These are phyloP conservation scores for Agrenia bidenticulata DNA, from an alignment of 2,888 invertebrate genomes.

Conservation along the genomic window DNA sequence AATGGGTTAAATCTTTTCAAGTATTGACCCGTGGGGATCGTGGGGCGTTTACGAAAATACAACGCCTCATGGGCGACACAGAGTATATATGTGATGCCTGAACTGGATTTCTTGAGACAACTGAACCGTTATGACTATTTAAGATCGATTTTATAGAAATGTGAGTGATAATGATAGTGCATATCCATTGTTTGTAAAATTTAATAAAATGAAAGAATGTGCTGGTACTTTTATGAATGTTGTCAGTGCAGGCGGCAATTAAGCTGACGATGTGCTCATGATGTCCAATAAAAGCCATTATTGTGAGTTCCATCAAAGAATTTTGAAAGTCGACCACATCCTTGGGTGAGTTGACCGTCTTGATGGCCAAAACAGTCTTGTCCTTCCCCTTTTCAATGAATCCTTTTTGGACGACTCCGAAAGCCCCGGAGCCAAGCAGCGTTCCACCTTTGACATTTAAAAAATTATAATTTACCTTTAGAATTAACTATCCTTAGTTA, in stretches of 20 bases:
- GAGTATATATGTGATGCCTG: no score
- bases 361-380: slow-evolving; percentile 29
- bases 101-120: no score
- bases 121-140: neutral
- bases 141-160: neutral
- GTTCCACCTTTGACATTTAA: slow-evolving; percentile 17
- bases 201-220: no score
- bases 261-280: slow-evolving; percentile 23
- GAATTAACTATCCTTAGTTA: neutral
- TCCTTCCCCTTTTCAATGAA: slow-evolving; percentile 27
- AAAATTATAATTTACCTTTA: neutral
- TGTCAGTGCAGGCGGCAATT: slow-evolving; percentile 32
- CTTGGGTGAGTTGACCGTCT: slow-evolving; percentile 27
- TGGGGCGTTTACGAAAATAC: no score
- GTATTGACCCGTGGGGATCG: no score
- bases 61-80: no score
- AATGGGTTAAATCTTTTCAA: no score
- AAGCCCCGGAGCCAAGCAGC: slow-evolving; percentile 35
- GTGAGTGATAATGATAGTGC: neutral
- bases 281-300: slow-evolving; percentile 21
- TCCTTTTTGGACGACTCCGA: slow-evolving; percentile 30
- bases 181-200: neutral
- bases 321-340: slow-evolving; percentile 31
- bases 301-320: slow-evolving; percentile 31
- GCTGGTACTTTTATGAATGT: slow-evolving; percentile 30